phyloP scores from a whole-genome alignment of 2,113 vertebrate genomes.

The Syrmaticus mikado region DNA sequence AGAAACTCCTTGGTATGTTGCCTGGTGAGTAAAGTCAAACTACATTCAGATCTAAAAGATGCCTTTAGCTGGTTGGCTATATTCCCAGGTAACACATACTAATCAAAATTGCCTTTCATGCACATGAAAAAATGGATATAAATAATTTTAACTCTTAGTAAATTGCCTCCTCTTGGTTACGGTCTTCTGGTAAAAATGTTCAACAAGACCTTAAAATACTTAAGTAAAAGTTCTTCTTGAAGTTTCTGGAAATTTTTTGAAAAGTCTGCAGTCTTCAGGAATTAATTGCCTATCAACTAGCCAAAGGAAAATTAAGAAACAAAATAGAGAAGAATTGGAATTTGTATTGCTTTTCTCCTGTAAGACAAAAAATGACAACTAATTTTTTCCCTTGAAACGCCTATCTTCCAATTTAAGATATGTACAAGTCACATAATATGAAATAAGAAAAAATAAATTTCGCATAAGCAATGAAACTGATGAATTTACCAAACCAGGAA shows the following conservation, averaged over 20 bases:
- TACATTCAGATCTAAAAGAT: neutral
- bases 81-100: neutral
- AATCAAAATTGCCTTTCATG: neutral
- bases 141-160: neutral
- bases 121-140: neutral
- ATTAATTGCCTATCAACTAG: neutral
- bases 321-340: neutral
- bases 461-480: neutral
- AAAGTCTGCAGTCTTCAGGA: neutral
- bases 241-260: neutral
- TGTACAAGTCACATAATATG: neutral
- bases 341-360: neutral
- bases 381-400: neutral
- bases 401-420: neutral
- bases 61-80: neutral
- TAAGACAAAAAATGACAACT: neutral
- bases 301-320: neutral
- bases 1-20: neutral
- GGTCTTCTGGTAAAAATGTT: neutral
- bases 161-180: neutral
- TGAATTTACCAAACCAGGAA: neutral
- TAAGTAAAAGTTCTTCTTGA: neutral
- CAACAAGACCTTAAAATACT: neutral
- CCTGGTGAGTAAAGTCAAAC: neutral
- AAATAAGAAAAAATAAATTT: neutral